phyloP scores from a whole-genome alignment of 1,140 invertebrate genomes.

The Lithobius niger region DNA sequence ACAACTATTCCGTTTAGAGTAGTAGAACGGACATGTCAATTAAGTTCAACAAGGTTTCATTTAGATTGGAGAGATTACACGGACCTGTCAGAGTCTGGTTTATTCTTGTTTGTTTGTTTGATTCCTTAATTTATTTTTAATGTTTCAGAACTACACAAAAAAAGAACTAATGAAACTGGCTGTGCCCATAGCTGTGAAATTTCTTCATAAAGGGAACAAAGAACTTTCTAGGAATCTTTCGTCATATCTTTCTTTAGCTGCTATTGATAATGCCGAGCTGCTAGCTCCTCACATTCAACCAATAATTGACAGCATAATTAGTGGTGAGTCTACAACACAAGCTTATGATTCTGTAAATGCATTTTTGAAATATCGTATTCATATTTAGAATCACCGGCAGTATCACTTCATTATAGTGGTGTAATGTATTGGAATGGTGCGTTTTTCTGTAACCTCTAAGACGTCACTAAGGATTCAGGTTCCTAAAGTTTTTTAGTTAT shows the following conservation, averaged over 20 bases:
- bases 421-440: no score
- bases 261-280: conserved; percentile 73
- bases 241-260: conserved; percentile 80
- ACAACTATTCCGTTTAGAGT: no score
- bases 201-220: conserved; percentile 74
- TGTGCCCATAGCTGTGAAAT: conserved; percentile 78
- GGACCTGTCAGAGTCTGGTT: no score
- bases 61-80: no score
- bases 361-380: neutral
- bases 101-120: no score
- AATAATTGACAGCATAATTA: conserved; percentile 76
- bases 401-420: no score
- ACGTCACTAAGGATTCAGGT: no score
- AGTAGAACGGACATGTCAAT: no score
- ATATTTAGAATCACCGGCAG: no score
- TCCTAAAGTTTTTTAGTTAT: no score
- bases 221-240: conserved; percentile 79
- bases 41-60: no score
- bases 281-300: conserved; percentile 72
- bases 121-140: conserved; percentile 14
- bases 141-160: conserved; percentile 73
- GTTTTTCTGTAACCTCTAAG: no score
- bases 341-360: neutral
- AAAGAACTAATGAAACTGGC: conserved; percentile 75
- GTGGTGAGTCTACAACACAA: conserved; percentile 29